Conservation (phyloP, 2,113 vertebrate genomes). For the Dissostichus mawsoni region DNA sequence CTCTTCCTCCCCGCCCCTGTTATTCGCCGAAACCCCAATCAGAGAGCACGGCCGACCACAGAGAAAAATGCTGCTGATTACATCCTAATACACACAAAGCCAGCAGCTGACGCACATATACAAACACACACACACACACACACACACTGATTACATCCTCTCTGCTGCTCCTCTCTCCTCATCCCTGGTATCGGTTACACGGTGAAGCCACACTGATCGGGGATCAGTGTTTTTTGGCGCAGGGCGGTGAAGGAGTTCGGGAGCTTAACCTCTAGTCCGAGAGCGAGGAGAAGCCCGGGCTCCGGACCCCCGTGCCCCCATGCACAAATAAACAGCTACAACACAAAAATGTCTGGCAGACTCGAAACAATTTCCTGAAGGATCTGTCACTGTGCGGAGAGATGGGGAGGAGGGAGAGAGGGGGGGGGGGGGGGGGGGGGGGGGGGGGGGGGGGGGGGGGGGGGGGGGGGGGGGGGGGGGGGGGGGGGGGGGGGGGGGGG, state of each 20-base stretch:
- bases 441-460: not conserved
- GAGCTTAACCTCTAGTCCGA: slow-evolving; percentile 70
- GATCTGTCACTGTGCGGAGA: slow-evolving; percentile 75
- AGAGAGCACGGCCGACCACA: slow-evolving; percentile 74
- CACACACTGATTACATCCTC: slow-evolving; percentile 76
- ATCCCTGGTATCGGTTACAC: slow-evolving; percentile 75
- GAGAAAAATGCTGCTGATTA: slow-evolving; percentile 76
- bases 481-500: not conserved
- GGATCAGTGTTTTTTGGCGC: slow-evolving; percentile 71
- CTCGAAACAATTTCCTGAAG: slow-evolving; percentile 82
- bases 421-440: not conserved
- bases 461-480: not conserved
- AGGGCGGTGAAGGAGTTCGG: slow-evolving; percentile 51
- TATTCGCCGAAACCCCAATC: slow-evolving; percentile 77
- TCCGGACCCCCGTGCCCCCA: slow-evolving; percentile 44
- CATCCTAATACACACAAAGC: slow-evolving; percentile 78
- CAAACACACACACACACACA: slow-evolving; percentile 40
- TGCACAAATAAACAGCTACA: slow-evolving; percentile 80
- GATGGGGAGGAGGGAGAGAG: slow-evolving; percentile 34
- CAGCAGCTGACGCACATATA: slow-evolving; percentile 58
- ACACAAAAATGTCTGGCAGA: slow-evolving; percentile 77
- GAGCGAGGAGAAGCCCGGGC: slow-evolving; percentile 30
- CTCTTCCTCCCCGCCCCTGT: slow-evolving; percentile 49
- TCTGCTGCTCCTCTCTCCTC: slow-evolving; percentile 65
- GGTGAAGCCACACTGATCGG: slow-evolving; percentile 70